Conservation (phyloP, 2,888 invertebrate genomes). For the Melinaea marsaeus region DNA sequence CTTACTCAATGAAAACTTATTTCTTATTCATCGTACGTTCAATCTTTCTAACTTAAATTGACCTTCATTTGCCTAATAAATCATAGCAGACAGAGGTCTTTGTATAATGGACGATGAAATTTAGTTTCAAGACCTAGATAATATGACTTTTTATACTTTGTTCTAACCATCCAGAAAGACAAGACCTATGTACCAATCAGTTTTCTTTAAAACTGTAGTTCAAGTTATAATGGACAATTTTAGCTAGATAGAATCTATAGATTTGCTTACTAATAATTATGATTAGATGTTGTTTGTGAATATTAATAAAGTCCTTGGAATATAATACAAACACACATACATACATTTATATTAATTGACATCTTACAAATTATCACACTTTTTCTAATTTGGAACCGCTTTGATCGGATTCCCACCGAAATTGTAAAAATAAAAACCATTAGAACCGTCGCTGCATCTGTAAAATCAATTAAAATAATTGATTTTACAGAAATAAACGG, state of each 20-base stretch:
- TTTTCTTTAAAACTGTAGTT: neutral
- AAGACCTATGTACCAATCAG: slow-evolving; percentile 4
- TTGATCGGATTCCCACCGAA: neutral
- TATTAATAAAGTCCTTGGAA: slow-evolving; percentile 15
- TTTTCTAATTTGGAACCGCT: neutral
- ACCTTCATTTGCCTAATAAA: neutral
- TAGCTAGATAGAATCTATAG: slow-evolving; percentile 24
- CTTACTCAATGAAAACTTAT: slow-evolving; percentile 22
- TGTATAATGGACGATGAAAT: neutral
- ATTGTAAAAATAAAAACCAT: slow-evolving; percentile 32
- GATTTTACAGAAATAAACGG: slow-evolving; percentile 70
- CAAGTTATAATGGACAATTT: slow-evolving; percentile 18
- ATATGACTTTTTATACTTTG: neutral
- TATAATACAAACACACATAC: neutral
- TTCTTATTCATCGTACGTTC: slow-evolving; percentile 16
- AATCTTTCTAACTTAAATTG: neutral
- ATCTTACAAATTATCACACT: neutral
- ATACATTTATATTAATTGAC: neutral
- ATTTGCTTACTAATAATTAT: slow-evolving; percentile 25
- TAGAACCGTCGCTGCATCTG: slow-evolving; percentile 47
- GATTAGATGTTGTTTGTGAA: slow-evolving; percentile 21
- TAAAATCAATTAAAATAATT: slow-evolving; percentile 74
- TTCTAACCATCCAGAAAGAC: slow-evolving; percentile 3
- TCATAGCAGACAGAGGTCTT: neutral
- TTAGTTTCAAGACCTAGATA: neutral